These are phyloP conservation scores for Hylaea fasciaria DNA, from an alignment of 2,888 invertebrate species.

Conservation along the genomic window DNA sequence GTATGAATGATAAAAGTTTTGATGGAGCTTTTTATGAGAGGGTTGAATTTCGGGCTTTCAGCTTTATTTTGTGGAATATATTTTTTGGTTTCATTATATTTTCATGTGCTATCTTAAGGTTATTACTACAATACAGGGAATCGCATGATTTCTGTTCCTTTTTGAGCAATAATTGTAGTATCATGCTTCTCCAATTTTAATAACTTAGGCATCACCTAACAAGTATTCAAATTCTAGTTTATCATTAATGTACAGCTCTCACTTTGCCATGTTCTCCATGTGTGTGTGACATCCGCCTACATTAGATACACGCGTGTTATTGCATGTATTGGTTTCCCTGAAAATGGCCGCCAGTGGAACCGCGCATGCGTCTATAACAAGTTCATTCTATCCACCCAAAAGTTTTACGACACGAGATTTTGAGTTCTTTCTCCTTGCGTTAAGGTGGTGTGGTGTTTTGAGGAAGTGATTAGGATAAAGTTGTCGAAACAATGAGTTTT, in stretches of 20 bases:
- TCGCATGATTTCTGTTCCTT: conserved; percentile 4
- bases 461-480: conserved; percentile 2
- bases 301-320: conserved; percentile 35
- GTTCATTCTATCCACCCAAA: conserved; percentile 6
- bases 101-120: conserved; percentile 18
- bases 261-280: conserved; percentile 11
- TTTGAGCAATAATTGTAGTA: background rate
- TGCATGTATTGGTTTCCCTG: conserved; percentile 66
- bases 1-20: conserved; percentile 33
- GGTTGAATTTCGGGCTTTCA: conserved; percentile 16
- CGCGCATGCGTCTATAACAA: conserved; percentile 66
- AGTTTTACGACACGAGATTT: conserved; percentile 20
- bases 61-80: conserved; percentile 21
- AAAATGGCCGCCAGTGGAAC: conserved; percentile 74
- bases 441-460: conserved; percentile 7
- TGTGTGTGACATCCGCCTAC: conserved; percentile 24
- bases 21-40: conserved; percentile 28
- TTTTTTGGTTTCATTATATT: conserved; percentile 22
- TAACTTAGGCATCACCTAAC: no score
- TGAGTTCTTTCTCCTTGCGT: conserved; percentile 5
- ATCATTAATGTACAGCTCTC: conserved; percentile 3
- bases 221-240: background rate
- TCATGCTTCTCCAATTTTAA: background rate
- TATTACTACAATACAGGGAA: conserved; percentile 4
- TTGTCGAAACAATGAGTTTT: conserved; percentile 65